Evolutionary conservation across 1,140 invertebrate genomes (phyloP).

Genomic region (Drosophila littoralis): DNA sequence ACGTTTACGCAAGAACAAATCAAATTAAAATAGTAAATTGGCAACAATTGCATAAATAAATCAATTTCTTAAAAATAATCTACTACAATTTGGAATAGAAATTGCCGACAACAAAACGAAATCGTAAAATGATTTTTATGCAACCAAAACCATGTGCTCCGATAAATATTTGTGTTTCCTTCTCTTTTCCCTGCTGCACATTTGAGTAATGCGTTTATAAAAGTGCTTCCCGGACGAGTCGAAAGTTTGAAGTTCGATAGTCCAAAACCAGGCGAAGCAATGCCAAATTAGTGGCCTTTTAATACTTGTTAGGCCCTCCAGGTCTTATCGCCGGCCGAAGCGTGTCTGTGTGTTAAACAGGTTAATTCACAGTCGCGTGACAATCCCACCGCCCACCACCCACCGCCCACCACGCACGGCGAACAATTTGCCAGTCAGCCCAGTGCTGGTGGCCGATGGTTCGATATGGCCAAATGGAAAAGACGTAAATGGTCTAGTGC

Average conservation of each 20-base stretch:
- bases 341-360: conserved; percentile 36
- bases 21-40: no score
- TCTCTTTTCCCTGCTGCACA: background rate
- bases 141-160: background rate
- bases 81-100: no score
- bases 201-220: conserved; percentile 5
- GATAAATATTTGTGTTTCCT: background rate
- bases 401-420: background rate
- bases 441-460: background rate
- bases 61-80: no score
- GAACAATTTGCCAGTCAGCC: background rate
- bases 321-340: conserved; percentile 26
- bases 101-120: background rate
- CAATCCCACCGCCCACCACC: conserved; percentile 1
- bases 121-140: background rate
- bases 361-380: conserved; percentile 42
- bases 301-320: conserved; percentile 3
- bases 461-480: conserved; percentile 1
- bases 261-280: conserved; percentile 13
- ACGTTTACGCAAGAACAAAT: no score
- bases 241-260: conserved; percentile 34
- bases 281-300: conserved; percentile 11
- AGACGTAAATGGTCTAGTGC: conserved; percentile 8
- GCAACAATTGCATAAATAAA: no score
- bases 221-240: conserved; percentile 2